phyloP scores from a whole-genome alignment of 2,888 invertebrate genomes.

The Tetragonula carbonaria region DNA sequence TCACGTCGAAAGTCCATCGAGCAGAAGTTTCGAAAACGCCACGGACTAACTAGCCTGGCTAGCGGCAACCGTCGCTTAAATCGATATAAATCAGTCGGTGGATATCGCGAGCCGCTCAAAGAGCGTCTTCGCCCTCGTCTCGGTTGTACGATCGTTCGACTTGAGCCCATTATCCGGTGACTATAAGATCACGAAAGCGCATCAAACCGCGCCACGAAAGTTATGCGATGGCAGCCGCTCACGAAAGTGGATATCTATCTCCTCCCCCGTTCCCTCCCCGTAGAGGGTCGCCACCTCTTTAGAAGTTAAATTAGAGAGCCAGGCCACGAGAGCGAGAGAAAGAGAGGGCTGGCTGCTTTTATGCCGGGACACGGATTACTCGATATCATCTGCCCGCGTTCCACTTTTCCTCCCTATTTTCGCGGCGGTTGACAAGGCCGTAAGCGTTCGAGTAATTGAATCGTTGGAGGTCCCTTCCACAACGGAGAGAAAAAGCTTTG shows the following conservation, averaged over 20 bases:
- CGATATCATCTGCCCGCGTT: slow-evolving; percentile 35
- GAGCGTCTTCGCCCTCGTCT: slow-evolving; percentile 27
- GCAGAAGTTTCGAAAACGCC: slow-evolving; percentile 46
- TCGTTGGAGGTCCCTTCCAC: slow-evolving; percentile 11
- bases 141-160: slow-evolving; percentile 52
- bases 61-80: slow-evolving; percentile 5
- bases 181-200: slow-evolving; percentile 72
- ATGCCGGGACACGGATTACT: slow-evolving; percentile 56
- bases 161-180: slow-evolving; percentile 61
- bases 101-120: slow-evolving; percentile 28
- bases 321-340: slow-evolving; percentile 5
- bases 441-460: slow-evolving; percentile 54
- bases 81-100: slow-evolving; percentile 51
- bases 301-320: slow-evolving; percentile 60
- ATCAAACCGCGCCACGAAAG: slow-evolving; percentile 57
- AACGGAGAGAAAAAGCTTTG: not conserved
- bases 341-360: slow-evolving; percentile 28
- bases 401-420: slow-evolving; percentile 43
- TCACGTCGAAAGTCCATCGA: slow-evolving; percentile 33
- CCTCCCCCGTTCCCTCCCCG: slow-evolving; percentile 24
- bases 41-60: slow-evolving; percentile 7
- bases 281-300: slow-evolving; percentile 1
- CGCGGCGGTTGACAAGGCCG: slow-evolving; percentile 33
- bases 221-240: slow-evolving; percentile 70
- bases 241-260: slow-evolving; percentile 60